Evolutionary conservation across 1,140 invertebrate genomes (phyloP).

Genomic region (Halyomorpha halys): DNA sequence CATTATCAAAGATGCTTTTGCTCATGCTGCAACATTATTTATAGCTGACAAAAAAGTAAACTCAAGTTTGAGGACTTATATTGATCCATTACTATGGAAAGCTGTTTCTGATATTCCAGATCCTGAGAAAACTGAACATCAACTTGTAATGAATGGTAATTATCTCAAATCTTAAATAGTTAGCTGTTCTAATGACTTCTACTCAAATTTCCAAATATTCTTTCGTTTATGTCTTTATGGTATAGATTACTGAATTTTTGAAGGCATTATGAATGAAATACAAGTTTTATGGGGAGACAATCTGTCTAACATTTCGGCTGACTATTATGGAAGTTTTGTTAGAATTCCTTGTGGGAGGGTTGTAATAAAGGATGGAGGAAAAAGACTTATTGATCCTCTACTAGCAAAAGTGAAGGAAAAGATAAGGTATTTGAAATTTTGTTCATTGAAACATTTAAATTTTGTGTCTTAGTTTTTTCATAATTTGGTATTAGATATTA

Average conservation of each 20-base stretch:
- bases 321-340: neutral
- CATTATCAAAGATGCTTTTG: neutral
- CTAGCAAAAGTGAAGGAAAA: too few relatives aligned
- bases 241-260: neutral
- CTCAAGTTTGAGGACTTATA: neutral
- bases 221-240: neutral
- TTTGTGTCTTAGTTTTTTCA: too few relatives aligned
- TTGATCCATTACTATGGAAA: neutral
- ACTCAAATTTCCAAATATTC: neutral
- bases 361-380: too few relatives aligned
- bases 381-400: too few relatives aligned
- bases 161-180: too few relatives aligned
- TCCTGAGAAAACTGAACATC: neutral
- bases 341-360: too few relatives aligned
- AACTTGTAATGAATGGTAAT: neutral
- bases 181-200: too few relatives aligned
- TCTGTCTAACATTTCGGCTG: neutral
- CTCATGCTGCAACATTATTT: neutral
- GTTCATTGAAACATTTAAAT: too few relatives aligned
- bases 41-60: neutral
- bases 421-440: too few relatives aligned
- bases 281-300: neutral
- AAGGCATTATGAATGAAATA: slow-evolving; percentile 1
- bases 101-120: neutral
- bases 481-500: too few relatives aligned